Evolutionary conservation across 2,888 invertebrate genomes (phyloP).

Genomic region (Xestia ashworthii): DNA sequence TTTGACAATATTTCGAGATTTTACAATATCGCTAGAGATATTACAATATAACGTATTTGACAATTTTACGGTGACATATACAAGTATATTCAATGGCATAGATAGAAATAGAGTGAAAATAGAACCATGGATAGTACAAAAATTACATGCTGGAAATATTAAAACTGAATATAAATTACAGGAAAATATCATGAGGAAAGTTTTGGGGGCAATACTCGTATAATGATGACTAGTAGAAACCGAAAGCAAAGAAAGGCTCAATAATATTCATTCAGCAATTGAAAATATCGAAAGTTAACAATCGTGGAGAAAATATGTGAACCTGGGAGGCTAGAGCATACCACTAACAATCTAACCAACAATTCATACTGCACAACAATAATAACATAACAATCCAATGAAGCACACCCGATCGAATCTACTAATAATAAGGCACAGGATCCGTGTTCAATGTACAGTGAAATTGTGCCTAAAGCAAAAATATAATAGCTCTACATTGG

Average conservation of each 20-base stretch:
- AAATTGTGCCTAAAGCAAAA: constrained; percentile 46
- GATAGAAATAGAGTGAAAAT: neutral
- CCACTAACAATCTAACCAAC: neutral
- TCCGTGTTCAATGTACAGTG: neutral
- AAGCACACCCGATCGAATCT: constrained; percentile 15
- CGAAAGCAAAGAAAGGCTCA: neutral
- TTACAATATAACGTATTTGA: too few species aligned
- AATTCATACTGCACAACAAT: neutral
- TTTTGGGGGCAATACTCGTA: neutral
- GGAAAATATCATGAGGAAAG: neutral
- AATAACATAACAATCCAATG: constrained; percentile 9
- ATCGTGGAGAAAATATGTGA: constrained; percentile 34
- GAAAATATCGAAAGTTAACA: constrained; percentile 15
- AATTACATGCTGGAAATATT: neutral
- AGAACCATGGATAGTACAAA: neutral
- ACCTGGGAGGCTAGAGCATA: neutral
- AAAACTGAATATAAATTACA: neutral
- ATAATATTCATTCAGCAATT: neutral
- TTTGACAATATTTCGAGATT: too few species aligned
- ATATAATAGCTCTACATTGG: constrained; percentile 36
- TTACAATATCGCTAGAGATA: too few species aligned
- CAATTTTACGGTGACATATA: too few species aligned
- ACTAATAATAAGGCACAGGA: constrained; percentile 19
- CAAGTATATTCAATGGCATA: neutral
- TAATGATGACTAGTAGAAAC: neutral